Conservation (phyloP, 1,140 invertebrate genomes). For the Brachionus sp. region DNA sequence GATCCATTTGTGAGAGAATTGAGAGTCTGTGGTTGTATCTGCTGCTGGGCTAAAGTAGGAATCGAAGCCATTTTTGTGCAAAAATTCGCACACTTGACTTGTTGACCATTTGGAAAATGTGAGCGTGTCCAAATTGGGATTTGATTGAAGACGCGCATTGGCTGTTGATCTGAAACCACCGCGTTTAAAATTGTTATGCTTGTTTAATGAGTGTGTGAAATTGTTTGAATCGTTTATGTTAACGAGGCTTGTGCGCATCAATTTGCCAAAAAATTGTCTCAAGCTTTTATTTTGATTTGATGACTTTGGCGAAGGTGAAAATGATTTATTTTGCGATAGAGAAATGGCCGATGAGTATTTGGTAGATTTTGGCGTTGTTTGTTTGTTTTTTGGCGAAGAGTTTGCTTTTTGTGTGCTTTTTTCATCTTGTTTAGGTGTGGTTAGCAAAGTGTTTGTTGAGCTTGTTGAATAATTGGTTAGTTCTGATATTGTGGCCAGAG, state of each 20-base stretch:
- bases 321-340: background rate
- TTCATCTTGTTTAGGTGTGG: background rate
- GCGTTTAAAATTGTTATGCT: background rate
- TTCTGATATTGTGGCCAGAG: constrained; percentile 11
- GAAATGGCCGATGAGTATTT: background rate
- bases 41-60: constrained; percentile 66
- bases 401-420: background rate
- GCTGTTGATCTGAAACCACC: constrained; percentile 41
- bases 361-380: background rate
- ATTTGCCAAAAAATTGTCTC: constrained; percentile 34
- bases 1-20: constrained; percentile 71
- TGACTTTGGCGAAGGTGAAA: background rate
- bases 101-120: constrained; percentile 71
- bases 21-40: constrained; percentile 57
- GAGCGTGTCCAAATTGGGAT: constrained; percentile 36
- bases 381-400: background rate
- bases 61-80: constrained; percentile 78
- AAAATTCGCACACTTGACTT: constrained; percentile 80
- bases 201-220: background rate
- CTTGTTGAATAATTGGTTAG: background rate
- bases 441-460: background rate
- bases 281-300: background rate
- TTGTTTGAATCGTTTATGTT: constrained; percentile 23
- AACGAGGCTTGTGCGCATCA: constrained; percentile 40
- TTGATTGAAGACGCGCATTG: constrained; percentile 8